Conservation (phyloP, 2,113 vertebrate genomes). For the Semnornis frantzii region DNA sequence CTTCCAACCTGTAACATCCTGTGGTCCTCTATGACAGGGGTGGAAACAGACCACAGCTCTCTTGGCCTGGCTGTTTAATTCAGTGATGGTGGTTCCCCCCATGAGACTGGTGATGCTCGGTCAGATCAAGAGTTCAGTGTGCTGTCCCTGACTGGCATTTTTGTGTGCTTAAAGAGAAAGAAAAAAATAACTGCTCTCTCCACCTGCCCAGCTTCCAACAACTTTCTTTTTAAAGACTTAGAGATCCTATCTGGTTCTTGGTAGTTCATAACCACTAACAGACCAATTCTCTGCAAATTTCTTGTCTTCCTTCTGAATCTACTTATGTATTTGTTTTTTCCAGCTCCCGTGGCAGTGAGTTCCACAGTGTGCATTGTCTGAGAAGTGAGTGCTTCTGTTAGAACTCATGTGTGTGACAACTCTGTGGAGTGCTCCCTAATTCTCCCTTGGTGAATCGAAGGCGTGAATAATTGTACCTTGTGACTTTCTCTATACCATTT, state of each 20-base stretch:
- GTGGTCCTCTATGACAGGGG: neutral
- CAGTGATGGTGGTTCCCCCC: no score
- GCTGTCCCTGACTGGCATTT: neutral
- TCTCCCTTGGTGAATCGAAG: neutral
- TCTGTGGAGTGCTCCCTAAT: neutral
- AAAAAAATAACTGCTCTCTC: neutral
- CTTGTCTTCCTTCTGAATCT: neutral
- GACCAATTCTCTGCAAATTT: neutral
- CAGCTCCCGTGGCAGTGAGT: neutral
- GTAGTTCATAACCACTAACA: neutral
- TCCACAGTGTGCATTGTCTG: neutral
- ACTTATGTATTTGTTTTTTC: neutral
- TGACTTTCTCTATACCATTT: neutral
- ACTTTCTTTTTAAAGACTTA: neutral
- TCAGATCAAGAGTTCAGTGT: neutral
- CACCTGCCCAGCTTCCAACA: fast-evolving
- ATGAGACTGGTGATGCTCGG: no score
- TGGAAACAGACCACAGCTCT: neutral
- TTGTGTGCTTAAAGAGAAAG: neutral
- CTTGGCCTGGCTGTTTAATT: neutral
- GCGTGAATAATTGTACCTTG: neutral
- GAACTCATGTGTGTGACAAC: neutral
- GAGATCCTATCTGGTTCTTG: neutral
- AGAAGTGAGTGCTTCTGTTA: neutral
- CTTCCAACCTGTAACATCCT: no score